Base-by-base conservation (phyloP, 2,888 invertebrate species). In the Gryllus longicercus region DNA sequence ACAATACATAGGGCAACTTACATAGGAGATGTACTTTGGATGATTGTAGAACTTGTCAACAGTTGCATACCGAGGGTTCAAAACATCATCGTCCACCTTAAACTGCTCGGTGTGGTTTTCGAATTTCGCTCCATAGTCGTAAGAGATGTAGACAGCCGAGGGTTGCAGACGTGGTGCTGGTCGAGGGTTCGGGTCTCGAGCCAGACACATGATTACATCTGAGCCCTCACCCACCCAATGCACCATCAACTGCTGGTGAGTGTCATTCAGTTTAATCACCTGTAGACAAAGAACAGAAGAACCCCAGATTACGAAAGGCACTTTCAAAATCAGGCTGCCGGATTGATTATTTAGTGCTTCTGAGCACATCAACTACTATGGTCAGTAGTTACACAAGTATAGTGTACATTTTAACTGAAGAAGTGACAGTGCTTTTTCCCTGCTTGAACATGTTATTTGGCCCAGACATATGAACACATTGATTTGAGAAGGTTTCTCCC, bases 161-260 rank as follows among this genome's bases (percentile, higher is more conserved):
- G 94, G 90, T n/a, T 63, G 63, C 63, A 63, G n/a, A 21, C 83
- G 82, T 0, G 87, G 86, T 50, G 87, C 88, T 80, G 87, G 81
- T 10, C 84, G 87, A 74, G 83, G 81, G 79, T 89, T 88, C 18
- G 93, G 92, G 86, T 95, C 94, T 84, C 93, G 90, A 2, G 96
- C 95, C 82, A 96, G 88, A 85, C 96, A 96, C 83, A 97, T 93
- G 84, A 97, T 94, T 50, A 96, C 94, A 87, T 95, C 92, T 82
- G 95, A 95, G 25, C 93, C 93, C 86, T 95, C 94, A 50, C 96
- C 96, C 16, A 96, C 94, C 96, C 97, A 97, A 87, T 96, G 95
- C 14, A 97, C 95, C 91, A 96, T 94, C 84, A 97, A 87, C 86
- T 96, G 95, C 85, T 95, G 94, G 86, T 97, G 96, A 83, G 92